phyloP scores from a whole-genome alignment of 2,797 vertebrate species.

The Scolopax bukidnonensis region DNA sequence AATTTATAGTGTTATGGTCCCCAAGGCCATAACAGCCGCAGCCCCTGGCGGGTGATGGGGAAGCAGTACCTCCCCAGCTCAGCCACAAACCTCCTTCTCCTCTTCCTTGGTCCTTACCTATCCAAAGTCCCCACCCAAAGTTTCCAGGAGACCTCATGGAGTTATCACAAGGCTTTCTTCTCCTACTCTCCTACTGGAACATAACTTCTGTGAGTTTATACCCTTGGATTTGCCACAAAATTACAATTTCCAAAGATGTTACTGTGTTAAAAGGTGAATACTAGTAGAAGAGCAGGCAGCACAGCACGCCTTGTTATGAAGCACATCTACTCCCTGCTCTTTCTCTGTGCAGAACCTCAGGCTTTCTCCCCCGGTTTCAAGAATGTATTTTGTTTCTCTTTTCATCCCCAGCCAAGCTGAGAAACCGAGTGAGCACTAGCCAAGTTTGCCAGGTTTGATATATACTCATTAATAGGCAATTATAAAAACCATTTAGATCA shows the following conservation, averaged over 20 bases:
- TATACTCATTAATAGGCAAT: background rate
- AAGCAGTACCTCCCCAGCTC: fast-evolving
- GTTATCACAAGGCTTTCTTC: background rate
- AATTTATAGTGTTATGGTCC: background rate
- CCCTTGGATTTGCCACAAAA: background rate
- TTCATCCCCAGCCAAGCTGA: background rate
- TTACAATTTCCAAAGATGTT: background rate
- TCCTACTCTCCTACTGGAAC: background rate
- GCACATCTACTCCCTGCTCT: background rate
- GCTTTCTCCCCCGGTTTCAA: background rate
- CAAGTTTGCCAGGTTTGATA: background rate
- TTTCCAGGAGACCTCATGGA: background rate
- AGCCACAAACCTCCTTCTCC: background rate
- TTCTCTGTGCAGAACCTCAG: background rate
- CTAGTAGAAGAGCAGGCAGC: background rate
- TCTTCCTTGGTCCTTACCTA: background rate
- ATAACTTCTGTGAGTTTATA: background rate
- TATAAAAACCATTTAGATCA: background rate
- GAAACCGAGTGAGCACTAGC: background rate
- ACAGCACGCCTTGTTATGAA: background rate
- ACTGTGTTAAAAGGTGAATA: background rate
- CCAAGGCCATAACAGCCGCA: background rate
- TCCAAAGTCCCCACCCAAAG: background rate
- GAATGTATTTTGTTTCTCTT: background rate
- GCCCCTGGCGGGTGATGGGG: fast-evolving